These are phyloP conservation scores for Ornithoptera priamus DNA, from an alignment of 2,888 invertebrate genomes.

Conservation along the genomic window DNA sequence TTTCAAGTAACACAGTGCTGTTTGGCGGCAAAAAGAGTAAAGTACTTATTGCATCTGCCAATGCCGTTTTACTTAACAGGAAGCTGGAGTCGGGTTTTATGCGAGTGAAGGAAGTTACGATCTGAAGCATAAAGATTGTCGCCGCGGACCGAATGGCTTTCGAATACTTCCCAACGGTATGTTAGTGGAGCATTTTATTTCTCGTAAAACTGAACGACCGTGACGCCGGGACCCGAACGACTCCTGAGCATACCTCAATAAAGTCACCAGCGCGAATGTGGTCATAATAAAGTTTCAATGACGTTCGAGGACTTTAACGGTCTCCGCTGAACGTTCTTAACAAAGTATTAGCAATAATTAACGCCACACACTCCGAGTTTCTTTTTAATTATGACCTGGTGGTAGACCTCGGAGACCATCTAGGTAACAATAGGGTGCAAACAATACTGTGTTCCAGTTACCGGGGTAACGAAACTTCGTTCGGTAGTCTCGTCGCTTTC, in stretches of 20 bases:
- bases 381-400: no score
- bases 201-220: conserved; percentile 36
- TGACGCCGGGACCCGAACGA: conserved; percentile 31
- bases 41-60: background rate
- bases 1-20: no score
- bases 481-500: no score
- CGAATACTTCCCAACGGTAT: conserved; percentile 30
- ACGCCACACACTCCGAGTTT: no score
- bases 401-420: no score
- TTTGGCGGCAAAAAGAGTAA: no score
- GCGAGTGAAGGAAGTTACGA: conserved; percentile 24
- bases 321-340: background rate
- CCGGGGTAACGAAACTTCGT: no score
- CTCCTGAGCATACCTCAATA: conserved; percentile 31
- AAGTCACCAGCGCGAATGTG: conserved; percentile 25
- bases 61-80: background rate
- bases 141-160: conserved; percentile 27
- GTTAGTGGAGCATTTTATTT: conserved; percentile 33
- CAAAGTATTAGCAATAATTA: no score
- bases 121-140: conserved; percentile 28
- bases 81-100: conserved; percentile 8
- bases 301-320: conserved; percentile 3
- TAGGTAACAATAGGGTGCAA: no score
- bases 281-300: conserved; percentile 19
- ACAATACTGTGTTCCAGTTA: no score